phyloP scores from a whole-genome alignment of 1,140 invertebrate species.

The Steinernema khuongi region DNA sequence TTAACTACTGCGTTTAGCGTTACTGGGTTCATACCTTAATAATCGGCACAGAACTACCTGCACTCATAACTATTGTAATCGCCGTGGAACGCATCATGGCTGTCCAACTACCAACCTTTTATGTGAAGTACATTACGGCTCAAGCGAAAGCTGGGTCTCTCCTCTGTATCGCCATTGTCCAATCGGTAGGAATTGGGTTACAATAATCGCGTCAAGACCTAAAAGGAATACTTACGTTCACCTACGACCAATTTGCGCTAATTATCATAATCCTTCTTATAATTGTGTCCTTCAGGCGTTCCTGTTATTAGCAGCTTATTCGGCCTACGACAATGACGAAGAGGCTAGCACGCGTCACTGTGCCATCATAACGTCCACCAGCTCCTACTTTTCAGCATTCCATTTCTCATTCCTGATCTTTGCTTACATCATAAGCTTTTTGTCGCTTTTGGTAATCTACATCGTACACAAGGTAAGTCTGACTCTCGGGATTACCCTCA shows the following conservation, averaged over 20 bases:
- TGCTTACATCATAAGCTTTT: neutral
- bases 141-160: neutral
- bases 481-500: no score
- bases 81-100: neutral
- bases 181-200: no score
- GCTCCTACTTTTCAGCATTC: neutral
- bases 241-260: no score
- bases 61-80: no score
- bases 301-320: no score
- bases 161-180: neutral
- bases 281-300: neutral
- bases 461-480: neutral
- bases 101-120: neutral
- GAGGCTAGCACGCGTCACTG: no score
- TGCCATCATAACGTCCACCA: no score
- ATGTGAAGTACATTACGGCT: neutral
- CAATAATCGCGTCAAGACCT: no score
- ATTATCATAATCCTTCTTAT: no score
- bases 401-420: conserved; percentile 14
- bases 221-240: no score
- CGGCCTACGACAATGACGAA: no score
- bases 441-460: neutral
- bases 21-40: neutral
- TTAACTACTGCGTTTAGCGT: no score
- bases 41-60: neutral